Percentiles rank a stretch among this genome's conserved stretches.
phyloP scores from a whole-genome alignment of 37 sponge, comb jelly and placozoan species.

The Chondrilla cf. caribensis region DNA sequence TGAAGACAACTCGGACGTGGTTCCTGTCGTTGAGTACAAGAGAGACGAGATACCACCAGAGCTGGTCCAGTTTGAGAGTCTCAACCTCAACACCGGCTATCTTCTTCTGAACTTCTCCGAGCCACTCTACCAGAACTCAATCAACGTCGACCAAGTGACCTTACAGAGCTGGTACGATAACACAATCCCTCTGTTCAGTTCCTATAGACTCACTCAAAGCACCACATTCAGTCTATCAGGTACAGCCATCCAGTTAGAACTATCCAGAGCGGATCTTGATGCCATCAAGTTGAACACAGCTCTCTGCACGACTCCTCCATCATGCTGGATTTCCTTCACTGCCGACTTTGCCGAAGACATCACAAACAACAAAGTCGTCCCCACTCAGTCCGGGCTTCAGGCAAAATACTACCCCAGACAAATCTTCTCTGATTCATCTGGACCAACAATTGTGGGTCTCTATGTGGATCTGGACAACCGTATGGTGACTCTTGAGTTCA shows the following conservation, averaged over 20 bases:
- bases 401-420: conserved; percentile 21
- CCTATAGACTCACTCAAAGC: conserved; percentile 39
- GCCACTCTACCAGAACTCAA: conserved; percentile 37
- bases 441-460: conserved; percentile 52
- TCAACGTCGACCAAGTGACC: conserved; percentile 34
- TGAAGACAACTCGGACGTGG: conserved; percentile 17
- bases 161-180: conserved; percentile 24
- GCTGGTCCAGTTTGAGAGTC: conserved; percentile 44
- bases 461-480: conserved; percentile 66
- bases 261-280: conserved; percentile 45
- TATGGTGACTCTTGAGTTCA: conserved; percentile 57
- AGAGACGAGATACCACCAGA: conserved; percentile 62
- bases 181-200: background rate
- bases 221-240: conserved; percentile 35
- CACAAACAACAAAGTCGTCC: conserved; percentile 38
- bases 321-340: conserved; percentile 54
- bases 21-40: conserved; percentile 29
- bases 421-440: conserved; percentile 39
- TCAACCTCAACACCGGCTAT: conserved; percentile 68
- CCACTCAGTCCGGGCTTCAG: conserved; percentile 14
- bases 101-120: conserved; percentile 74
- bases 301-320: conserved; percentile 29
- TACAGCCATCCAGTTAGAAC: conserved; percentile 18
- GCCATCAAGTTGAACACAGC: conserved; percentile 30
- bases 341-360: conserved; percentile 40